These are phyloP conservation scores for Clarias macrocephalus DNA, from an alignment of 2,113 vertebrate genomes.

Conservation along the genomic window DNA sequence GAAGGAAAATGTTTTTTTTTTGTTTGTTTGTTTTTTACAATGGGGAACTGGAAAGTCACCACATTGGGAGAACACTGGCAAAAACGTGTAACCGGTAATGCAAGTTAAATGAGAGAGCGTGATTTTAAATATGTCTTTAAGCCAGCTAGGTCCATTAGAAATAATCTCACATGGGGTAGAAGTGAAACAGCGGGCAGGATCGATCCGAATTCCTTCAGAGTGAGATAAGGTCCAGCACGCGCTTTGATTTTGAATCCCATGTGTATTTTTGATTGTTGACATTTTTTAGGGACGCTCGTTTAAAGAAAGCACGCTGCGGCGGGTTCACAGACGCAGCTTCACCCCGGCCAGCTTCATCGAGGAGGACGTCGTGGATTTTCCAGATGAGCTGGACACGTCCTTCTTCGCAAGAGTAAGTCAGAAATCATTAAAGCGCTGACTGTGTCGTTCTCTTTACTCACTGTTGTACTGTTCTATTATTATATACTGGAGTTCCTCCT, in stretches of 20 bases:
- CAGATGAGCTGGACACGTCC: constrained; percentile 94
- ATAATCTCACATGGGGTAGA: background rate
- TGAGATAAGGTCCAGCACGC: background rate
- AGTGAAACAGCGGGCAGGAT: background rate
- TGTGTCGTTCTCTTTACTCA: background rate
- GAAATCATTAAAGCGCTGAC: background rate
- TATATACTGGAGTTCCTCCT: too few relatives aligned
- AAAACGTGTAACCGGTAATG: background rate
- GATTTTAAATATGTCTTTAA: background rate
- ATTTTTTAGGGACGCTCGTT: constrained; percentile 83
- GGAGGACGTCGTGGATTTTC: constrained; percentile 90
- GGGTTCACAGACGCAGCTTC: constrained; percentile 88
- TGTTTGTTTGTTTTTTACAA: too few relatives aligned
- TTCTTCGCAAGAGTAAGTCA: constrained; percentile 91
- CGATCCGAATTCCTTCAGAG: background rate
- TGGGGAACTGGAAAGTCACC: background rate
- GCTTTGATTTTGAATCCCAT: background rate
- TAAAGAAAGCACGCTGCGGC: constrained; percentile 80
- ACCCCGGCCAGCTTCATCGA: constrained; percentile 94
- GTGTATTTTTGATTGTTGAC: background rate
- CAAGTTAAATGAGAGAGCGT: background rate
- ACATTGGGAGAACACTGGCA: background rate
- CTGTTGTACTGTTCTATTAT: too few relatives aligned
- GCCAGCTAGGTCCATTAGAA: background rate
- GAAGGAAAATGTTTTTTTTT: too few relatives aligned